Conservation (phyloP, 2,113 vertebrate species). For the Chaetodon trifascialis region DNA sequence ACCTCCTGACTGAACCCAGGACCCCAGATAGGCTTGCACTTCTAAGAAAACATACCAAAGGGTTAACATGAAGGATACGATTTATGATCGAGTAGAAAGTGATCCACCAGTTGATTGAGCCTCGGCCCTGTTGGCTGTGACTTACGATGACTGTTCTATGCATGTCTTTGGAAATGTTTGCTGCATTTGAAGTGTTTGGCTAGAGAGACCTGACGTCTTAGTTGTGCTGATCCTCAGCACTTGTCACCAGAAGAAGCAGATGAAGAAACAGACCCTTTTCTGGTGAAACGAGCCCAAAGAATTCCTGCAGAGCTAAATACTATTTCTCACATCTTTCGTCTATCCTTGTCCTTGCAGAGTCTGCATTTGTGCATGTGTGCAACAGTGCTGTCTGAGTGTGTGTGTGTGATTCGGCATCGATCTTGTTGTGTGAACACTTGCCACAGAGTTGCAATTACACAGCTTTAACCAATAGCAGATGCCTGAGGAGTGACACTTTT, state of each 20-base stretch:
- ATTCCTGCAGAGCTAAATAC: neutral
- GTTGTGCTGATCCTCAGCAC: neutral
- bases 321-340: neutral
- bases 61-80: slow-evolving; percentile 31
- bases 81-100: slow-evolving; percentile 25
- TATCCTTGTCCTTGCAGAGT: neutral
- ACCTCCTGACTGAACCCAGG: slow-evolving; percentile 14
- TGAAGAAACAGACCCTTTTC: slow-evolving; percentile 1
- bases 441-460: slow-evolving; percentile 69
- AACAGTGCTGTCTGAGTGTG: slow-evolving; percentile 17
- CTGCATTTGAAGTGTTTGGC: neutral
- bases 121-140: slow-evolving; percentile 11
- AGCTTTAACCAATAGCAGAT: slow-evolving; percentile 79
- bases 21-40: neutral
- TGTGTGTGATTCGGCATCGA: slow-evolving; percentile 30
- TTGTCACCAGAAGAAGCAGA: neutral
- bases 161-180: slow-evolving; percentile 10
- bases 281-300: neutral
- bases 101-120: slow-evolving; percentile 15
- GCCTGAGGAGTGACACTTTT: slow-evolving; percentile 63
- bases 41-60: slow-evolving; percentile 35
- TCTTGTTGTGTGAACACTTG: slow-evolving; percentile 62
- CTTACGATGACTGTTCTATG: slow-evolving; percentile 13
- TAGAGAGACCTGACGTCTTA: neutral
- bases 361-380: slow-evolving; percentile 12